These are phyloP conservation scores for Diabrotica balteata DNA, from an alignment of 2,888 invertebrate genomes.

Conservation along the genomic window DNA sequence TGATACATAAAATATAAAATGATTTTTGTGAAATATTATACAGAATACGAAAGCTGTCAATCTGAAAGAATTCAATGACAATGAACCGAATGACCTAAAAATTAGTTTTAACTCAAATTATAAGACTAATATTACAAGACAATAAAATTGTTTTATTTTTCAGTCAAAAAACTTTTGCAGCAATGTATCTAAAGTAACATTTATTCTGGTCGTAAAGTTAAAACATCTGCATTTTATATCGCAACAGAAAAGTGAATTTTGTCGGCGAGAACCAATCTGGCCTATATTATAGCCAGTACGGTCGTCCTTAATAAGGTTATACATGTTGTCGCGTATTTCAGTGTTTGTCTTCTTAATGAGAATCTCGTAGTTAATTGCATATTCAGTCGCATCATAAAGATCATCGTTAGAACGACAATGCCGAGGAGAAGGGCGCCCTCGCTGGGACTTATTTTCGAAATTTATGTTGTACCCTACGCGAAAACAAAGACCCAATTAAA, in stretches of 20 bases:
- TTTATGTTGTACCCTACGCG: constrained; percentile 29
- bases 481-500: constrained; percentile 36
- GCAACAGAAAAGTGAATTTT: constrained; percentile 3
- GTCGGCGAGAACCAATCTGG: constrained; percentile 16
- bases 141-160: too few species aligned
- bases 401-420: constrained; percentile 51
- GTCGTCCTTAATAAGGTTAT: constrained; percentile 26
- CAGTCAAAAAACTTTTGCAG: too few species aligned
- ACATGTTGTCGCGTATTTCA: constrained; percentile 39
- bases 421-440: constrained; percentile 29
- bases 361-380: constrained; percentile 54
- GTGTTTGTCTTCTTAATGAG: constrained; percentile 52
- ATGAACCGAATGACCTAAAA: too few species aligned
- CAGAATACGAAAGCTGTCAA: too few species aligned
- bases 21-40: too few species aligned
- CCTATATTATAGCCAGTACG: constrained; percentile 26
- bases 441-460: constrained; percentile 30
- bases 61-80: too few species aligned
- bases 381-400: constrained; percentile 54
- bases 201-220: too few species aligned
- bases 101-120: too few species aligned
- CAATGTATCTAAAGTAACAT: too few species aligned
- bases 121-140: too few species aligned
- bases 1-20: too few species aligned
- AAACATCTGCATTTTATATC: too few species aligned